Base-by-base conservation (phyloP, 2,113 vertebrate species). In the Conger conger region DNA sequence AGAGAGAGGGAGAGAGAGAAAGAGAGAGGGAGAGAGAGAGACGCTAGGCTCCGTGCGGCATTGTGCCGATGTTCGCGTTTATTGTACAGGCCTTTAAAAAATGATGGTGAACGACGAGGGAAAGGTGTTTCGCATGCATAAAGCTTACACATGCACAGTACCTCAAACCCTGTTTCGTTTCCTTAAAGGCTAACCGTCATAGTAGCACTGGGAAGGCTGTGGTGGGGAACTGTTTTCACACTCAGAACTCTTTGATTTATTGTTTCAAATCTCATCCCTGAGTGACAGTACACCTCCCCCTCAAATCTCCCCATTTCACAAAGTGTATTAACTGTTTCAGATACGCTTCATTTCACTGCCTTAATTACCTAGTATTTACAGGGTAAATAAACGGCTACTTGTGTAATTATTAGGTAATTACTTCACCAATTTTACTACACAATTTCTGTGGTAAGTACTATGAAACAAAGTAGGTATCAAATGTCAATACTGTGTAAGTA, bases 321-420 rank as follows among this genome's bases (percentile, higher is more conserved):
- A 94, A 95, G 93, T 93, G 96, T 97, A 97, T 96, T 95, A 95
- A 96, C 96, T 96, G 96, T 95, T 96, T 96, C 93, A n/a, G n/a
- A n/a, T n/a, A n/a, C n/a, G n/a, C n/a, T n/a, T n/a, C n/a, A n/a
- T n/a, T n/a, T n/a, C n/a, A n/a, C n/a, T n/a, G n/a, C n/a, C n/a
- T n/a, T n/a, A n/a, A n/a, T n/a, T n/a, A n/a, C n/a, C n/a, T n/a
- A n/a, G n/a, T n/a, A n/a, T n/a, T n/a, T n/a, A n/a, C n/a, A n/a
- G n/a, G n/a, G n/a, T n/a, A n/a, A n/a, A n/a, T n/a, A n/a, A n/a
- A n/a, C n/a, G n/a, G n/a, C n/a, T n/a, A n/a, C n/a, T n/a, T n/a
- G n/a, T n/a, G n/a, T n/a, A n/a, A n/a, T n/a, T n/a, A n/a, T n/a
- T n/a, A n/a, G n/a, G n/a, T n/a, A n/a, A n/a, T n/a, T n/a, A n/a